A percentile compares a stretch with the other conserved stretches of the same genome.
phyloP scores from a whole-genome alignment of 2,113 vertebrate species.

The Tragelaphus imberbis region DNA sequence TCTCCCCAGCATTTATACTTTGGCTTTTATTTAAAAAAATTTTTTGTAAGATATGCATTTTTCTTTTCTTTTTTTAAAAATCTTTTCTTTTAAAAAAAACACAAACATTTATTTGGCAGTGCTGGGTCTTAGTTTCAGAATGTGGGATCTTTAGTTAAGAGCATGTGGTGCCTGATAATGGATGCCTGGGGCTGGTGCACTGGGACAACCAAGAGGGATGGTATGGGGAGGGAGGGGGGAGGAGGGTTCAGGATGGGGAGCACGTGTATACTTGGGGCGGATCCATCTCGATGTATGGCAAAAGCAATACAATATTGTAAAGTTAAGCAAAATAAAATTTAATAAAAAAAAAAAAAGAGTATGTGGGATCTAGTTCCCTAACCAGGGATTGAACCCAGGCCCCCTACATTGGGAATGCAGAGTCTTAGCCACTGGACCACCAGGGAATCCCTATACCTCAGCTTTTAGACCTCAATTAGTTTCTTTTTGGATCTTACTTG shows the following conservation, averaged over 20 bases:
- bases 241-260: too few species aligned
- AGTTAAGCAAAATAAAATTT: too few species aligned
- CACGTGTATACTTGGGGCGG: too few species aligned
- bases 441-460: neutral
- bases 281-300: too few species aligned
- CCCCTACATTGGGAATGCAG: neutral
- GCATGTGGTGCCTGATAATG: too few species aligned
- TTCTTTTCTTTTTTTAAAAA: neutral
- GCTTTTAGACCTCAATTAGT: neutral
- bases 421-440: neutral
- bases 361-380: neutral
- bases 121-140: neutral
- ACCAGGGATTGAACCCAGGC: neutral
- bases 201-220: too few species aligned
- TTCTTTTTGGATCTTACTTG: neutral
- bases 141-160: neutral
- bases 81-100: too few species aligned
- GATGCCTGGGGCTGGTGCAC: too few species aligned
- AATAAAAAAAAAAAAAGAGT: neutral
- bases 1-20: neutral
- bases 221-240: too few species aligned
- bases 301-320: too few species aligned
- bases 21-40: neutral
- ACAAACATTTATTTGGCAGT: neutral
- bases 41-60: neutral